Evolutionary conservation across 2,113 vertebrate species (phyloP).

Genomic region (Tragelaphus strepsiceros): DNA sequence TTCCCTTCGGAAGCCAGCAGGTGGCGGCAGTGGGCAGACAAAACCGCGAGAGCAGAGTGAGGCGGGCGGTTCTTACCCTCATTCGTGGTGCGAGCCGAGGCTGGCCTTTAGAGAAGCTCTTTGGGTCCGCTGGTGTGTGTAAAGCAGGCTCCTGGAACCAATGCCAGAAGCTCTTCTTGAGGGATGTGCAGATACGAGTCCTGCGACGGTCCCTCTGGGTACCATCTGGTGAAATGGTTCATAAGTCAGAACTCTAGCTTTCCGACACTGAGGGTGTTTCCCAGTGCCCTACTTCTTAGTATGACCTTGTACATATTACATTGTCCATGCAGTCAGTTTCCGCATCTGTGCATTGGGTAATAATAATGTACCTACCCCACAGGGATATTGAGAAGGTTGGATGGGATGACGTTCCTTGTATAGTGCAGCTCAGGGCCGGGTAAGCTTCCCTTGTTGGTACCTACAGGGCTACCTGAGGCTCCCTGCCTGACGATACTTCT

Average conservation of each 20-base stretch:
- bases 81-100: not conserved
- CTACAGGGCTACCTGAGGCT: not conserved
- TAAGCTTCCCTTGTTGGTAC: not conserved
- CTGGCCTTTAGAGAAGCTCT: not conserved
- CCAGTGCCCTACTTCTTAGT: not conserved
- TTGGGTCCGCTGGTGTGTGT: not conserved
- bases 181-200: too few relatives aligned
- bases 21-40: not conserved
- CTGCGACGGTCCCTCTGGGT: accelerated
- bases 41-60: not conserved
- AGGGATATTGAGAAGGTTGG: not conserved
- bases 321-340: not conserved
- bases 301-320: not conserved
- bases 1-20: not conserved
- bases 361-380: not conserved
- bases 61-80: not conserved
- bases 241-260: not conserved
- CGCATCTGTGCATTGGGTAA: not conserved
- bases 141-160: not conserved
- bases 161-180: not conserved
- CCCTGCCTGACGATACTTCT: not conserved
- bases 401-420: not conserved
- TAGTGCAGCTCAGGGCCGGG: not conserved
- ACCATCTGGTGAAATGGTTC: not conserved
- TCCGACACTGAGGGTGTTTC: not conserved